These are phyloP conservation scores for Eustalomyia histrio DNA, from an alignment of 2,888 invertebrate species.

Conservation along the genomic window DNA sequence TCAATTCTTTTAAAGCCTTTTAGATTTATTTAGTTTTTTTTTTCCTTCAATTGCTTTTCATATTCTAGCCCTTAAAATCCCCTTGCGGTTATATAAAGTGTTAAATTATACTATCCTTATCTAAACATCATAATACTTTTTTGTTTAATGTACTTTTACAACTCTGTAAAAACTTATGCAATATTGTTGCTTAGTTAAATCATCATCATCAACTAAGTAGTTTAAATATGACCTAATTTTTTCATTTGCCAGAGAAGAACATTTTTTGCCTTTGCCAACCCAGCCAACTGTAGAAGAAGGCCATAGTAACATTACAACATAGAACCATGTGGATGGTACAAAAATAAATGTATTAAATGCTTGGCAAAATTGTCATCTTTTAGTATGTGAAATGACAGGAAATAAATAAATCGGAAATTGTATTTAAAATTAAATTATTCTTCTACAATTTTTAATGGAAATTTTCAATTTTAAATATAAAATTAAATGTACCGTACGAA, in stretches of 20 bases:
- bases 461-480: not conserved
- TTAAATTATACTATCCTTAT: not conserved
- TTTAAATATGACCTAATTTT: constrained; percentile 57
- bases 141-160: constrained; percentile 18
- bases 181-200: constrained; percentile 42
- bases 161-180: constrained; percentile 17
- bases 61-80: too few relatives aligned
- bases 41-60: too few relatives aligned
- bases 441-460: constrained; percentile 14
- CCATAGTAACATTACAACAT: constrained; percentile 2
- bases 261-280: constrained; percentile 19
- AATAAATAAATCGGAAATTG: constrained; percentile 57
- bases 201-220: constrained; percentile 32
- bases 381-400: constrained; percentile 37
- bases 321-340: not conserved
- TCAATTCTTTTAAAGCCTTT: too few relatives aligned
- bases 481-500: not conserved
- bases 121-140: not conserved
- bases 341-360: constrained; percentile 22
- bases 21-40: too few relatives aligned
- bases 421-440: constrained; percentile 40
- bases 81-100: not conserved
- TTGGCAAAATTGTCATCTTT: constrained; percentile 37
- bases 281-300: constrained; percentile 7
- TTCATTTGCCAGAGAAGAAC: not conserved